Base-by-base conservation (phyloP, 2,113 vertebrate genomes). In the Thamnaconus septentrionalis region DNA sequence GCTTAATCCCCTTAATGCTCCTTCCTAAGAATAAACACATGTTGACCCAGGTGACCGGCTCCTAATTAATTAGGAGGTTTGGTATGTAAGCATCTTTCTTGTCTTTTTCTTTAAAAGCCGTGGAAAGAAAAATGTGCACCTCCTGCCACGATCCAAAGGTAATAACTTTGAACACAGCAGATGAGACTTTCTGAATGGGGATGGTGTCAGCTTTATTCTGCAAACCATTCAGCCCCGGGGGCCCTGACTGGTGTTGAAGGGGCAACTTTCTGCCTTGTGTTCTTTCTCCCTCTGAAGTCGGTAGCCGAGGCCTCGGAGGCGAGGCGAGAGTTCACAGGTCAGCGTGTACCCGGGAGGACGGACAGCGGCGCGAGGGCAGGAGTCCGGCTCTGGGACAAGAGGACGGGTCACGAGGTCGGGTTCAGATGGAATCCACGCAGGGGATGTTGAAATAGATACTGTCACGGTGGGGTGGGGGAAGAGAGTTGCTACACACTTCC, bases 291-390 rank as follows among this genome's bases (percentile, higher is more conserved):
- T 84, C 72, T 86, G 86, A 89, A 82, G 87, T 85, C 70, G 43
- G 76, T 43, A 73, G 7, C 58, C 64, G 18, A 59, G 87, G 79
- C 73, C 83, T 86, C 66, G 39, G 71, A 88, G 80, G 79, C 44
- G 56, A 88, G 76, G 80, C 80, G 18, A 78, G 9, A 81, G 85
- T 68, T 89, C 84, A 82, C n/a, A 90, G 91, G 86, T 91, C 82
- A 66, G 53, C 74, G 2, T 66, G 76, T 70, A 78, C 81, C 78
- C 82, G 42, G 81, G 84, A 86, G 87, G 86, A 64, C 12, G 74
- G 71, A 73, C 80, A 41, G 80, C 70, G 71, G 78, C 44, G 56
- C 11, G 64, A 73, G 79, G 73, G 64, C 79, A 81, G 59, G 63
- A 79, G 70, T 76, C 59, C 40, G 70, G 80, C 77, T 64, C 50